Conservation (phyloP, 2,888 invertebrate species). For the Erebia epiphron region DNA sequence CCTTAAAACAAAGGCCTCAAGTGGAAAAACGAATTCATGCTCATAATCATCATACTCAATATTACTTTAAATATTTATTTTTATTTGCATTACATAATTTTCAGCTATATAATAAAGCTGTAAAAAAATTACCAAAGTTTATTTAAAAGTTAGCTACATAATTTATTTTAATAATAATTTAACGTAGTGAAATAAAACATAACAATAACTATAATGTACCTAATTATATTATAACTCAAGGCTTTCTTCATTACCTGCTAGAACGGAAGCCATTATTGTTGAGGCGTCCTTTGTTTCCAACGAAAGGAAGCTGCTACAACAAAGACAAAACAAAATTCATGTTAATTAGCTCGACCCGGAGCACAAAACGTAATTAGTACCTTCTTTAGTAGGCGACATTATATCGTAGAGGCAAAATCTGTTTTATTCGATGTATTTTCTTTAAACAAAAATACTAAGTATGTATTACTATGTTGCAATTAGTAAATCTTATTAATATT, state of each 20-base stretch:
- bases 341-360: slow-evolving; percentile 35
- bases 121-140: too few relatives aligned
- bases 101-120: background rate
- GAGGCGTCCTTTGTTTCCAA: slow-evolving; percentile 22
- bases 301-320: slow-evolving; percentile 28
- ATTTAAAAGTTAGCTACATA: background rate
- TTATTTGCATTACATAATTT: background rate
- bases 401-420: slow-evolving; percentile 9
- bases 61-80: background rate
- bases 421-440: slow-evolving; percentile 3
- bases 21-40: too few relatives aligned
- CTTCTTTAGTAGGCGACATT: slow-evolving; percentile 19
- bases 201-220: background rate
- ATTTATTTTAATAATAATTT: background rate
- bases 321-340: slow-evolving; percentile 39
- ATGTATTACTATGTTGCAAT: background rate
- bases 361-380: slow-evolving; percentile 32
- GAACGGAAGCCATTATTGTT: slow-evolving; percentile 15
- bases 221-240: slow-evolving; percentile 3
- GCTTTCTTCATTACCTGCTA: slow-evolving; percentile 18
- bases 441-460: background rate
- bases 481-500: too few relatives aligned
- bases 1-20: too few relatives aligned
- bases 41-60: too few relatives aligned
- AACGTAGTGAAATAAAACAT: slow-evolving; percentile 1